Percentiles rank a stretch among this genome's conserved stretches.
Conservation (phyloP, 2,888 invertebrate genomes). For the Phlogophora meticulosa region DNA sequence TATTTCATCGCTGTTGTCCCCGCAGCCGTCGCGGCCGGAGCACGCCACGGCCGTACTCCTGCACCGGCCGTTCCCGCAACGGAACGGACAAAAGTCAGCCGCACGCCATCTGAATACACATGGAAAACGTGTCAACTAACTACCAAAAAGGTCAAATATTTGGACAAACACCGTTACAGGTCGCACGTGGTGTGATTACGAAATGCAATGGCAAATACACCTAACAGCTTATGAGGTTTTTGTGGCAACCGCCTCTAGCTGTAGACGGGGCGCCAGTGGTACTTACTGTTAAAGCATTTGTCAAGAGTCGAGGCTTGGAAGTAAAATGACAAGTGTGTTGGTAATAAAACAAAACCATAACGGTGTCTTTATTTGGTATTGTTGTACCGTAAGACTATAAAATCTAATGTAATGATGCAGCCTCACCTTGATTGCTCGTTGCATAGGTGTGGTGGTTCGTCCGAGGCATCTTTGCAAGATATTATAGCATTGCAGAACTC, state of each 20-base stretch:
- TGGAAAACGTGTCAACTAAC: conserved; percentile 61
- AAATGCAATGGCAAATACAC: conserved; percentile 65
- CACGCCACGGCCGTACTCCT: conserved; percentile 97
- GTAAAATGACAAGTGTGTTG: conserved; percentile 30
- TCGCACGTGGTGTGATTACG: conserved; percentile 75
- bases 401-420: conserved; percentile 8
- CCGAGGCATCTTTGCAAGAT: conserved; percentile 96
- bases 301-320: conserved; percentile 29
- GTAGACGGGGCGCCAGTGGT: conserved; percentile 6
- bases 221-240: conserved; percentile 43
- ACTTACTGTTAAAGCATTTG: conserved; percentile 52
- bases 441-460: conserved; percentile 96
- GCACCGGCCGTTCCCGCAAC: conserved; percentile 96
- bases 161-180: conserved; percentile 75
- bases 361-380: conserved; percentile 20
- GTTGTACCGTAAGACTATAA: conserved; percentile 41
- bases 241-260: conserved; percentile 36
- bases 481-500: conserved; percentile 98
- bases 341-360: conserved; percentile 36
- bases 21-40: conserved; percentile 97
- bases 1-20: conserved; percentile 97
- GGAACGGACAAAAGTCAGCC: conserved; percentile 94
- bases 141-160: conserved; percentile 77
- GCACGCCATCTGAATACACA: conserved; percentile 82
- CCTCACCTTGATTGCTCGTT: conserved; percentile 90